phyloP scores from a whole-genome alignment of 2,888 invertebrate genomes.

The Protula sp. region DNA sequence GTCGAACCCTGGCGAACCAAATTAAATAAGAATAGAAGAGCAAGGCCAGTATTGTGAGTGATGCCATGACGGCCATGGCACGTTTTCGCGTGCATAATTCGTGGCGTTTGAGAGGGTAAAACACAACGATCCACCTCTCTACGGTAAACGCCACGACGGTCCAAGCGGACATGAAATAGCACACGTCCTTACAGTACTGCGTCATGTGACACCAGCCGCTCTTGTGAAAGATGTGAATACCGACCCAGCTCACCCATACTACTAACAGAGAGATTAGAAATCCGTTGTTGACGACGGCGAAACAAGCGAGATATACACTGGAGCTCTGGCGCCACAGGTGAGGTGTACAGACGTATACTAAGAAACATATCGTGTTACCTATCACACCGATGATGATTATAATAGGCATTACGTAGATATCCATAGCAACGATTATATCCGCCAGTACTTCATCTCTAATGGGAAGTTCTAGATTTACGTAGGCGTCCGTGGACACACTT shows the following conservation, averaged over 20 bases:
- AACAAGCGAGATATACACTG: slow-evolving; percentile 70
- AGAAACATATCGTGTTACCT: slow-evolving; percentile 70
- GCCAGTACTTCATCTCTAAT: no score
- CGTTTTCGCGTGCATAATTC: slow-evolving; percentile 21
- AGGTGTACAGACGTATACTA: slow-evolving; percentile 69
- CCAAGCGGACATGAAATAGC: slow-evolving; percentile 29
- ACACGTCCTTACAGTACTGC: slow-evolving; percentile 62
- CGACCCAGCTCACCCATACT: slow-evolving; percentile 41
- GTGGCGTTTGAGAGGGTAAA: slow-evolving; percentile 20
- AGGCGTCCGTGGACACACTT: background rate
- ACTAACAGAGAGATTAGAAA: slow-evolving; percentile 66
- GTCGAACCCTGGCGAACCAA: slow-evolving; percentile 11
- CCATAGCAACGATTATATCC: slow-evolving; percentile 9
- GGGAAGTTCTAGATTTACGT: background rate
- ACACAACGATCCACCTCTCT: slow-evolving; percentile 23
- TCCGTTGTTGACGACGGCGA: slow-evolving; percentile 73
- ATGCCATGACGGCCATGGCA: slow-evolving; percentile 16
- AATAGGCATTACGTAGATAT: slow-evolving; percentile 59
- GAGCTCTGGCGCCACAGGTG: slow-evolving; percentile 66
- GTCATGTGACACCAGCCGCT: slow-evolving; percentile 67
- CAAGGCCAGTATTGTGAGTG: slow-evolving; percentile 12
- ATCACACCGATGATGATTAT: slow-evolving; percentile 66
- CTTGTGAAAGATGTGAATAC: slow-evolving; percentile 39
- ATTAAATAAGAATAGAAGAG: slow-evolving; percentile 20
- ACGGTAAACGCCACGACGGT: slow-evolving; percentile 23